Evolutionary conservation across 2,113 vertebrate genomes (phyloP), one percentile per base, ranked within the genome.

Genomic region (Pachyramphus minor): DNA sequence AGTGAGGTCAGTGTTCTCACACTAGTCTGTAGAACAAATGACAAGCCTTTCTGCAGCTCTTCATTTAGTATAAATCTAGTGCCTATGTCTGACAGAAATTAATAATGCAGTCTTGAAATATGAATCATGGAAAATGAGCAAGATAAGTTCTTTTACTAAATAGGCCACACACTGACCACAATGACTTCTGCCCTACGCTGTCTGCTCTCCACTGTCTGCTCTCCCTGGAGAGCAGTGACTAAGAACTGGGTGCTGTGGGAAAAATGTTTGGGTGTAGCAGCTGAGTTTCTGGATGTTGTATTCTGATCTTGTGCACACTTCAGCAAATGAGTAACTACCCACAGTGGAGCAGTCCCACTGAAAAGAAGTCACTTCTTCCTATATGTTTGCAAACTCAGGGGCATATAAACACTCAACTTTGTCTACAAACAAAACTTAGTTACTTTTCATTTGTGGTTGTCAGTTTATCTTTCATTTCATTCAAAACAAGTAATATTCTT

Each of bases 211-310:
- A 2, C 56, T 15, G 47, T 78, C 64, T 84, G 62, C 68, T 87
- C 42, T 93, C 73, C 52, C 56, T 71, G 56, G 64, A 69, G n/a
- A 77, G 30, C 0, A 0, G 27, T 96, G 84, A 80, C 53, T 89
- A 92, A 94, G 73, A 68, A 67, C 24, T 78, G 47, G 39, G 69
- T 72, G 80, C 82, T 90, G 74, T 93, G 90, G 66, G 69, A 94
- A 94, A 59, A 80, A 82, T 31, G 41, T 60, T 90, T 75, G 74
- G 80, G 59, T 94, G 64, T 60, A 88, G 78, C 83, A 90, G 60
- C 52, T 88, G 77, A 88, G 37, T 73, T 76, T 84, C 74, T 84
- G 47, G 20, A 75, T 82, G 20, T 53, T 64, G 56, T 71, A 77
- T 35, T 77, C 37, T 79, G 68, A 58, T 75, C 60, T 82, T 95